Evolutionary conservation across 1,140 invertebrate species (phyloP), one percentile per base, ranked within the genome.

Genomic region (Pseudomyrmex dendroicus): DNA sequence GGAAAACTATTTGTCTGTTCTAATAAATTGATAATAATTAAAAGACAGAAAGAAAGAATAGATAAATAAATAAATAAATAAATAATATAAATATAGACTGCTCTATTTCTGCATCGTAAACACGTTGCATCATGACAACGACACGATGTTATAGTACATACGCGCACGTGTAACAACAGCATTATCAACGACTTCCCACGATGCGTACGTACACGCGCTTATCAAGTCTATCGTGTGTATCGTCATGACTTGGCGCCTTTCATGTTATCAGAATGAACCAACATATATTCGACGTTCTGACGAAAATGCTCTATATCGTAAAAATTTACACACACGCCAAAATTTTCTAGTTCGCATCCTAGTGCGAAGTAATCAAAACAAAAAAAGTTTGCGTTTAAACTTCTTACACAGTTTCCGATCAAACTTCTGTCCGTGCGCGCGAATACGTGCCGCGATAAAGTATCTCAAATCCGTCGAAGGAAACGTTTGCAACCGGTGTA

Each of bases 151-250:
- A 5, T 35, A 35, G 35, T 35, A 35, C 5, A 35, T 5, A 35
- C 52, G 50, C 74, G 12, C 46, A 80, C 82, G 52, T 62, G 86
- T 61, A 68, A 85, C 74, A 68, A 85, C 74, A n/a, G 44, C 12
- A 63, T 88, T 88, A 88, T 88, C 86, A 73, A 46, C 5, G 35
- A 22, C 73, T 82, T 82, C 86, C 67, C 73, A 88, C 84, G 72
- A 22, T 52, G 73, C 63, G 73, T 84, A 80, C 68, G 68, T 56
- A 22, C 15, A 12, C 80, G 86, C 59, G 67, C 82, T 88, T 88
- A 88, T 87, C 86, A 77, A 12, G 17, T 35, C n/a, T 52, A 52
- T 82, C 48, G 57, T 22, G 66, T 59, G 15, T 59, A 12, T 46
- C 84, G 70, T 13, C 84, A 50, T 25, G 22, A 44, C n/a, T 63